Percentiles rank a stretch among this genome's conserved stretches.
These are phyloP conservation scores for Phalacrocorax brasilianus DNA, from an alignment of 2,113 vertebrate genomes.

Conservation along the genomic window DNA sequence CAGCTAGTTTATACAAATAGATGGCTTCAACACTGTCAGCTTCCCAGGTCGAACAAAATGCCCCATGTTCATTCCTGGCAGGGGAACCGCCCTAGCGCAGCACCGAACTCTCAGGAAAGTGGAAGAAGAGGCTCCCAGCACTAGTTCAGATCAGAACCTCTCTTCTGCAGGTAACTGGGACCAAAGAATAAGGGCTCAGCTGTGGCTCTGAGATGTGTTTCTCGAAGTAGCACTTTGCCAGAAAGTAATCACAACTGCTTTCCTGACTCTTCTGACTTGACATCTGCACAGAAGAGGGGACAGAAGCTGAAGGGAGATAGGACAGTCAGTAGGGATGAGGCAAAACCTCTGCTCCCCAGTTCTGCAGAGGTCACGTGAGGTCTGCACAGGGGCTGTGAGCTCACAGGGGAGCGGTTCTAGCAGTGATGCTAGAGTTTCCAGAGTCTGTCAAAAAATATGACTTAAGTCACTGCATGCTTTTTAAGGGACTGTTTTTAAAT, in stretches of 20 bases:
- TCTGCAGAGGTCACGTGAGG: background rate
- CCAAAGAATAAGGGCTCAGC: background rate
- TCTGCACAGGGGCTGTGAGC: background rate
- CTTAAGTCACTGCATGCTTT: background rate
- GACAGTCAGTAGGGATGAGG: background rate
- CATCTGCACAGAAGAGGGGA: background rate
- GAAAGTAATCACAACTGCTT: background rate
- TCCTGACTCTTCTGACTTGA: background rate
- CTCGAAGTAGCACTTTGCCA: background rate
- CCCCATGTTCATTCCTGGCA: background rate
- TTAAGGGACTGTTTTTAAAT: background rate
- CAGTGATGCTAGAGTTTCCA: background rate
- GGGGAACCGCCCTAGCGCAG: background rate
- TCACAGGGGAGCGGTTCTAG: background rate
- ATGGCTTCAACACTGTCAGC: constrained; percentile 25
- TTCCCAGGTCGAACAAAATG: constrained; percentile 1
- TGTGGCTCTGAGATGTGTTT: background rate
- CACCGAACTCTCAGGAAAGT: background rate
- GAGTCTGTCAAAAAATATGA: background rate
- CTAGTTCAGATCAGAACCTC: background rate
- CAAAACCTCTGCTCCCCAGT: background rate
- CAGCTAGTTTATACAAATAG: constrained; percentile 30
- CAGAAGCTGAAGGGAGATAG: background rate
- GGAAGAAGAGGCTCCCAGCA: background rate
- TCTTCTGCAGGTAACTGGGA: background rate